Conservation (phyloP, 2,888 invertebrate species). For the Drosophila fulvimacula region DNA sequence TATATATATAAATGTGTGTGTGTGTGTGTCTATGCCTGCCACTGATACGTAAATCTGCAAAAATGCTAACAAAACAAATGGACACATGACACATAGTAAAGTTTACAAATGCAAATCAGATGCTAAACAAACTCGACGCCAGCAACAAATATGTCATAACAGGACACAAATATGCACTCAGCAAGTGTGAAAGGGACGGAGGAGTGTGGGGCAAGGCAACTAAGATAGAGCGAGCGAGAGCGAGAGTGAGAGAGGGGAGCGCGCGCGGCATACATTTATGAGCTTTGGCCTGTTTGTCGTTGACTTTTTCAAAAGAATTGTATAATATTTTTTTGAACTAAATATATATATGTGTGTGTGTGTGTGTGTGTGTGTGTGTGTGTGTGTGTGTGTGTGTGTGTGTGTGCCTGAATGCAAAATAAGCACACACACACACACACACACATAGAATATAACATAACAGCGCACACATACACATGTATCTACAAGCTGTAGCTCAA, state of each 20-base stretch:
- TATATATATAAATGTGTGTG: neutral
- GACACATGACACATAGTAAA: slow-evolving; percentile 68
- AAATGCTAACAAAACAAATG: slow-evolving; percentile 64
- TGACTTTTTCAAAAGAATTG: slow-evolving; percentile 77
- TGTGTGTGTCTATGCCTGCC: slow-evolving; percentile 22
- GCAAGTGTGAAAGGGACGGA: slow-evolving; percentile 16
- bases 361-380: slow-evolving; percentile 42
- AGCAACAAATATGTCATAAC: slow-evolving; percentile 80
- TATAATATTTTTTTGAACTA: slow-evolving; percentile 73
- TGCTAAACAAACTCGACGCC: slow-evolving; percentile 74
- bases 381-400: slow-evolving; percentile 33
- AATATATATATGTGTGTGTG: slow-evolving; percentile 41
- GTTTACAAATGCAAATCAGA: slow-evolving; percentile 80
- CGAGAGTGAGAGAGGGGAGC: neutral
- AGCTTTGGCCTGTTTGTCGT: slow-evolving; percentile 68
- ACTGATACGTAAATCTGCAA: slow-evolving; percentile 71
- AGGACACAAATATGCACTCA: slow-evolving; percentile 62
- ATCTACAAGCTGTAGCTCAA: slow-evolving; percentile 79
- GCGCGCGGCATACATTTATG: slow-evolving; percentile 64
- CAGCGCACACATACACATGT: slow-evolving; percentile 59
- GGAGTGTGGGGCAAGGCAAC: neutral
- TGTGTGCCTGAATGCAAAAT: slow-evolving; percentile 67
- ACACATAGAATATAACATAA: slow-evolving; percentile 23
- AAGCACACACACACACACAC: slow-evolving; percentile 34
- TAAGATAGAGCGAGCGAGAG: neutral